Percentiles rank a stretch among this genome's conserved stretches.
Conservation (phyloP, 2,797 vertebrate genomes). For the Leptodactylus fallax region DNA sequence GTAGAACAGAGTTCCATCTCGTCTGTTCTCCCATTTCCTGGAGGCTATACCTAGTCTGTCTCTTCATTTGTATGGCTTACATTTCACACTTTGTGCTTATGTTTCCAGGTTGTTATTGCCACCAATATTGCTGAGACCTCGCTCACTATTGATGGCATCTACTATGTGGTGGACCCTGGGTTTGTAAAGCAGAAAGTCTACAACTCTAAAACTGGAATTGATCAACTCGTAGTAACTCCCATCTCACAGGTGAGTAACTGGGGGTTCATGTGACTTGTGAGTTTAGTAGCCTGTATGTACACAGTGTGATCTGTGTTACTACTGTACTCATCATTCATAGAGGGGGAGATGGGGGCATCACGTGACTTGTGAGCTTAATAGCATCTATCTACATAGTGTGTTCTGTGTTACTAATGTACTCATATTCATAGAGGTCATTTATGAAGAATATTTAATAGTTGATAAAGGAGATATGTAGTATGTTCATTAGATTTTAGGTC, state of each 20-base stretch:
- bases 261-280: background rate
- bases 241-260: conserved; percentile 89
- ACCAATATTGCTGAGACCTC: conserved; percentile 98
- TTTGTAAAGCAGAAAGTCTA: conserved; percentile 99
- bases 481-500: background rate
- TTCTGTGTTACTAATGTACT: background rate
- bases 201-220: conserved; percentile 98
- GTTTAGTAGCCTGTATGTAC: no score
- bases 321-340: no score
- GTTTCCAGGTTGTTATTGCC: conserved; percentile 84
- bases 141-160: conserved; percentile 96
- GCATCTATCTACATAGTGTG: background rate
- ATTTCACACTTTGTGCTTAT: background rate
- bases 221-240: conserved; percentile 96
- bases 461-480: no score
- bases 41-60: no score
- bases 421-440: no score
- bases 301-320: no score
- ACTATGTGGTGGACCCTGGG: conserved; percentile 96
- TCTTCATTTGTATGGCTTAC: background rate
- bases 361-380: no score
- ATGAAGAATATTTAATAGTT: no score
- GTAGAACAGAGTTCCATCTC: no score
- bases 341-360: no score
- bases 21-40: no score